phyloP scores from a whole-genome alignment of 2,113 vertebrate species.

The Numida meleagris region DNA sequence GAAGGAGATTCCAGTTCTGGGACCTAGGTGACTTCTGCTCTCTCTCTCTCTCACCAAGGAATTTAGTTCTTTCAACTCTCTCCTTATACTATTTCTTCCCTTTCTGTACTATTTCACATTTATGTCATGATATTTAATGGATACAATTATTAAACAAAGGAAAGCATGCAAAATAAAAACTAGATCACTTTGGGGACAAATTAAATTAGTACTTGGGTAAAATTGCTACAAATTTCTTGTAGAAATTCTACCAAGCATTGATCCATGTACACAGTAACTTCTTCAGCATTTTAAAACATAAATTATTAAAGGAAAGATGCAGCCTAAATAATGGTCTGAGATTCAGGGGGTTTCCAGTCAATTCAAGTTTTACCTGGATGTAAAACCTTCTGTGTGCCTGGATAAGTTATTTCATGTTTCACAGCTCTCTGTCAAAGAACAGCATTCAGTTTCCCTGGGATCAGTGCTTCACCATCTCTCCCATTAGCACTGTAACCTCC shows the following conservation, averaged over 20 bases:
- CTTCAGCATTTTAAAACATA: not conserved
- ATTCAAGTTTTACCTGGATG: not conserved
- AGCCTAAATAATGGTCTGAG: not conserved
- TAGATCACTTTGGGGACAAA: not conserved
- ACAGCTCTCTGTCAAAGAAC: not conserved
- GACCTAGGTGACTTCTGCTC: not conserved
- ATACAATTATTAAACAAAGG: not conserved
- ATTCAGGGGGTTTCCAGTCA: not conserved
- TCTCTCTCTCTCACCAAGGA: not conserved
- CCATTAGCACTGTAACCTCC: not conserved
- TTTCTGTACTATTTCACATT: not conserved
- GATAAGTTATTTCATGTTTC: not conserved
- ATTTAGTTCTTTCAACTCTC: not conserved
- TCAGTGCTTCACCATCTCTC: not conserved
- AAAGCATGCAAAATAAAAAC: not conserved
- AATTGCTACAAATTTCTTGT: not conserved
- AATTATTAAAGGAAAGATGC: not conserved
- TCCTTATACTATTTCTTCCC: not conserved
- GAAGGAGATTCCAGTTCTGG: not conserved
- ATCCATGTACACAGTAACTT: not conserved
- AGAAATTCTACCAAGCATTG: not conserved
- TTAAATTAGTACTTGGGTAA: not conserved
- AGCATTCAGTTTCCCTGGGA: not conserved
- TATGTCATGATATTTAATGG: not conserved
- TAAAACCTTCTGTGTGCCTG: not conserved